Evolutionary conservation across 2,113 vertebrate species (phyloP).

Genomic region (Cisticola juncidis): DNA sequence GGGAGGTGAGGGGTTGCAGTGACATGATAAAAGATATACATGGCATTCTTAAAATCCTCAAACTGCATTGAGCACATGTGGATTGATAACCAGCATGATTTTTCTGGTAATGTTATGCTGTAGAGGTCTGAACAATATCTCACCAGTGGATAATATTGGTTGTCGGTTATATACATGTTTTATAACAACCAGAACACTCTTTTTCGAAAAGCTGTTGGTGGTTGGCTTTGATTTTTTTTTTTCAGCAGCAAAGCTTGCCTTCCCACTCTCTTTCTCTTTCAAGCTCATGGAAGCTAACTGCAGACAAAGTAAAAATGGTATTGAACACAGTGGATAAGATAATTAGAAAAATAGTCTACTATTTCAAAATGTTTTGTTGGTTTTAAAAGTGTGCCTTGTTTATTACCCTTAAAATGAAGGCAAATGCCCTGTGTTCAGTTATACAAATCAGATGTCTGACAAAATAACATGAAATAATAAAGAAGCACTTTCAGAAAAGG

Average conservation of each 20-base stretch:
- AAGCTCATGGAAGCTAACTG: conserved; percentile 47
- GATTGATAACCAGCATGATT: conserved; percentile 56
- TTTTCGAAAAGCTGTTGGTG: conserved; percentile 61
- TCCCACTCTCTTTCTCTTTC: conserved; percentile 28
- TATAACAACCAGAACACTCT: conserved; percentile 67
- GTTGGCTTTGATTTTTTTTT: conserved; percentile 58
- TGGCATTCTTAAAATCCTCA: conserved; percentile 34
- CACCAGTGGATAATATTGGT: conserved; percentile 66
- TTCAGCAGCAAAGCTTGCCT: conserved; percentile 42
- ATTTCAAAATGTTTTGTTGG: background rate
- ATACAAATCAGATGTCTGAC: conserved; percentile 19
- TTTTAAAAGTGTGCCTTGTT: conserved; percentile 13
- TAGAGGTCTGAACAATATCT: conserved; percentile 65
- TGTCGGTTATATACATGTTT: conserved; percentile 66
- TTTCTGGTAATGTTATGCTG: conserved; percentile 61
- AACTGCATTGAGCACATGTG: conserved; percentile 19
- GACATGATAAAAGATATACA: conserved; percentile 30
- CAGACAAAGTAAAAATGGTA: conserved; percentile 36
- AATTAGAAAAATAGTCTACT: conserved; percentile 40
- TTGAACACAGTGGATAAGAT: conserved; percentile 20
- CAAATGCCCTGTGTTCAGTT: conserved; percentile 1
- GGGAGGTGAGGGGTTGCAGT: conserved; percentile 47
- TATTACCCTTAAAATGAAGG: conserved; percentile 17
- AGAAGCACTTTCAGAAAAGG: conserved; percentile 33
- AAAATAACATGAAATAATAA: conserved; percentile 33